phyloP scores from a whole-genome alignment of 2,797 vertebrate species.

The Pipistrellus pipistrellus region DNA sequence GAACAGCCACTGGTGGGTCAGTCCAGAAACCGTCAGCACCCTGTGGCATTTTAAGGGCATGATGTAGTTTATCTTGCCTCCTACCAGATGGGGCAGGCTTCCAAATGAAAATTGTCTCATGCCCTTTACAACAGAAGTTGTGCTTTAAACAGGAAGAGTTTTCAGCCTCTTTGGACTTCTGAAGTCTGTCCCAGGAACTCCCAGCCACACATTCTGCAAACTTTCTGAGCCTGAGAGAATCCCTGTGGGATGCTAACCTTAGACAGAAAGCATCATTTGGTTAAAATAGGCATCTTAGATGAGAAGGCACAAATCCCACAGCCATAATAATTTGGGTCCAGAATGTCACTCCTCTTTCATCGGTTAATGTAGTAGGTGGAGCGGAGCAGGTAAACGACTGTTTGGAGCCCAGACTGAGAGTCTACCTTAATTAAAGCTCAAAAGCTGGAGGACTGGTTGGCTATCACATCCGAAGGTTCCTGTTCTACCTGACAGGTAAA shows the following conservation, averaged over 20 bases:
- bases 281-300: not conserved
- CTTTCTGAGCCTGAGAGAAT: slow-evolving; percentile 3
- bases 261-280: not conserved
- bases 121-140: slow-evolving; percentile 52
- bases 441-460: not conserved
- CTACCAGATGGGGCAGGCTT: slow-evolving; percentile 27
- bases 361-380: not conserved
- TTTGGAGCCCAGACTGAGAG: not conserved
- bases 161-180: slow-evolving; percentile 1
- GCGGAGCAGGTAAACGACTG: not conserved
- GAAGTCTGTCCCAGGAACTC: slow-evolving; percentile 58
- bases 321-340: not conserved
- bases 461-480: slow-evolving; percentile 4
- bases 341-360: not conserved
- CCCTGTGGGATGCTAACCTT: not conserved
- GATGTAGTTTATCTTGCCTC: slow-evolving; percentile 12
- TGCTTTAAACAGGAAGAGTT: slow-evolving; percentile 60
- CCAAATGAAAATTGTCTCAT: slow-evolving; percentile 31
- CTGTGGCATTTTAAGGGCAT: not conserved
- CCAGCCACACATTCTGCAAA: not conserved
- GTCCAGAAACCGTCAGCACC: fast-evolving
- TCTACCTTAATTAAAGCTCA: not conserved
- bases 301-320: not conserved
- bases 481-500: not conserved
- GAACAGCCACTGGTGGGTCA: not conserved